phyloP scores from a whole-genome alignment of 2,888 invertebrate genomes.

The Macropis europaea region DNA sequence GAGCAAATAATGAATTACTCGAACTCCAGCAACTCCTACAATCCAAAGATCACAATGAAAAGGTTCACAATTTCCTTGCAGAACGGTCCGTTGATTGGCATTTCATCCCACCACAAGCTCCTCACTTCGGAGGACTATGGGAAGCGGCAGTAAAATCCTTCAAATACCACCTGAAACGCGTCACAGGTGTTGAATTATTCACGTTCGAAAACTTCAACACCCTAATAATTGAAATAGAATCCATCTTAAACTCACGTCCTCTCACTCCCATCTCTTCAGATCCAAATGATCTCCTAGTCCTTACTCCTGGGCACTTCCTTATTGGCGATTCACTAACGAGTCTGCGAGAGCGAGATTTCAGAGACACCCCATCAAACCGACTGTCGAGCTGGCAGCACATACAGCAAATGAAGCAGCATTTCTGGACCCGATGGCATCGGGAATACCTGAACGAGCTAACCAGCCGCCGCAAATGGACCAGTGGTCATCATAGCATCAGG shows the following conservation, averaged over 20 bases:
- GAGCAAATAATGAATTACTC: background rate
- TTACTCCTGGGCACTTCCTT: background rate
- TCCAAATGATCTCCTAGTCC: background rate
- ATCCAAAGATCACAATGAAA: background rate
- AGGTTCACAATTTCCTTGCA: background rate
- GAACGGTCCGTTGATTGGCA: background rate
- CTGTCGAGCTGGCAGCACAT: background rate
- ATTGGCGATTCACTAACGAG: background rate
- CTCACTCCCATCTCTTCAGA: background rate
- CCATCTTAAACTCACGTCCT: background rate
- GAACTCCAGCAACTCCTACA: background rate
- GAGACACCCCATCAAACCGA: background rate
- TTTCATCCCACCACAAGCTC: background rate
- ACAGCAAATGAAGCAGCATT: background rate
- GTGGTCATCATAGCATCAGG: background rate
- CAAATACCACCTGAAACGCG: background rate
- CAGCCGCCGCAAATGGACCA: background rate
- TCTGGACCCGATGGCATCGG: constrained; percentile 1
- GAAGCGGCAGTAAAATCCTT: too few species aligned
- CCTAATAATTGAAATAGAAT: background rate
- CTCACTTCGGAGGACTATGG: background rate
- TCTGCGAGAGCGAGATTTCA: background rate
- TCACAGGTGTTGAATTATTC: background rate
- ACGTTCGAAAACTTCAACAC: background rate
- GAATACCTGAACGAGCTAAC: background rate